A percentile compares a stretch with the other conserved stretches of the same genome.
Evolutionary conservation across 1,140 invertebrate genomes (phyloP).

Genomic region (Eufriesea mexicana): DNA sequence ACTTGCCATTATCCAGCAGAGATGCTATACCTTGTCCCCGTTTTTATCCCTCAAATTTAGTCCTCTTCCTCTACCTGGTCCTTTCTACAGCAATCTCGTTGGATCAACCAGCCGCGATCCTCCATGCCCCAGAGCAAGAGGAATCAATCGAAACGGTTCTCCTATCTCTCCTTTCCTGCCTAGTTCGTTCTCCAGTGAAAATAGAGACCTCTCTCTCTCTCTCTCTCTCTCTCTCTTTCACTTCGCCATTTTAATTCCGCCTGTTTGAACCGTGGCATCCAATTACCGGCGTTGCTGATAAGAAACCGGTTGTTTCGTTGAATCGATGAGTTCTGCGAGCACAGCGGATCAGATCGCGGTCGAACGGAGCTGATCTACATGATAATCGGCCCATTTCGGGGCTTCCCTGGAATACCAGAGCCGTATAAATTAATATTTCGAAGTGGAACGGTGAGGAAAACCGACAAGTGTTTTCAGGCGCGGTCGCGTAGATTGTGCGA

Average conservation of each 20-base stretch:
- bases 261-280: slow-evolving; percentile 1
- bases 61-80: neutral
- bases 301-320: neutral
- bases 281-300: neutral
- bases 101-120: neutral
- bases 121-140: neutral
- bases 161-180: neutral
- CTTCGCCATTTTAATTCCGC: slow-evolving; percentile 15
- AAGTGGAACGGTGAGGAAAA: slow-evolving; percentile 62
- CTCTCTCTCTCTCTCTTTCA: too few species aligned
- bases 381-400: slow-evolving; percentile 15
- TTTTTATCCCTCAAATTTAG: neutral
- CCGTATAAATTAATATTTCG: slow-evolving; percentile 68
- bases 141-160: neutral
- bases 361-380: neutral
- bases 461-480: slow-evolving; percentile 38
- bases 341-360: neutral
- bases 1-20: neutral
- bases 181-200: too few species aligned
- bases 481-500: too few species aligned
- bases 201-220: neutral
- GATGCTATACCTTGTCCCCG: neutral
- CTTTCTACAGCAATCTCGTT: neutral
- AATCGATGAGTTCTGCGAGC: slow-evolving; percentile 7
- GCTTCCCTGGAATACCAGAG: slow-evolving; percentile 7